Percentiles rank a stretch among this genome's conserved stretches.
These are phyloP conservation scores for Hermodice carunculata DNA, from an alignment of 2,888 invertebrate genomes.

Conservation along the genomic window DNA sequence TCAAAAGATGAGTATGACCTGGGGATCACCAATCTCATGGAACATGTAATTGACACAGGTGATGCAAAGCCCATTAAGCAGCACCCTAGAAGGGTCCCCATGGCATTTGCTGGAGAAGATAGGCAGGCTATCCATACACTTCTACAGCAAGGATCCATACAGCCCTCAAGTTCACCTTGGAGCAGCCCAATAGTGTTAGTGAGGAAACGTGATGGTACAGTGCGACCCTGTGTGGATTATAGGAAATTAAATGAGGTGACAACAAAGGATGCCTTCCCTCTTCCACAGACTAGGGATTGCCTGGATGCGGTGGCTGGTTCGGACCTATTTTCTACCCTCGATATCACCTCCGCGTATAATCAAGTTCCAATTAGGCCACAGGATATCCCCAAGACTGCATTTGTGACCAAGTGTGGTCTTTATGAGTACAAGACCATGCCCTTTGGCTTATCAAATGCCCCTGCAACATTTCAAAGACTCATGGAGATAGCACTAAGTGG, in stretches of 20 bases:
- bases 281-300: constrained; percentile 29
- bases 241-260: constrained; percentile 30
- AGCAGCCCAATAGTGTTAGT: background rate
- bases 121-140: background rate
- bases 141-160: background rate
- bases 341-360: constrained; percentile 16
- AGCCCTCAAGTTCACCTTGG: background rate
- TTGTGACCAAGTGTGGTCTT: constrained; percentile 5
- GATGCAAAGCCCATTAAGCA: background rate
- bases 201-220: constrained; percentile 17
- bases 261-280: constrained; percentile 22
- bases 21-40: background rate
- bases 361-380: constrained; percentile 5
- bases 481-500: constrained; percentile 6
- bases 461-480: background rate
- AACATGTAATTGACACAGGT: background rate
- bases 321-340: constrained; percentile 36
- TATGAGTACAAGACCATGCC: constrained; percentile 4
- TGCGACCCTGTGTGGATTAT: constrained; percentile 38
- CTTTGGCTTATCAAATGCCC: constrained; percentile 5
- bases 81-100: background rate
- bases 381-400: constrained; percentile 17
- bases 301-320: constrained; percentile 25
- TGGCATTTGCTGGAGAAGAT: background rate
- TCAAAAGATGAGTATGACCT: no score